Percentiles rank a stretch among this genome's conserved stretches.
phyloP scores from a whole-genome alignment of 2,888 invertebrate species.

The Dermolepida albohirtum region DNA sequence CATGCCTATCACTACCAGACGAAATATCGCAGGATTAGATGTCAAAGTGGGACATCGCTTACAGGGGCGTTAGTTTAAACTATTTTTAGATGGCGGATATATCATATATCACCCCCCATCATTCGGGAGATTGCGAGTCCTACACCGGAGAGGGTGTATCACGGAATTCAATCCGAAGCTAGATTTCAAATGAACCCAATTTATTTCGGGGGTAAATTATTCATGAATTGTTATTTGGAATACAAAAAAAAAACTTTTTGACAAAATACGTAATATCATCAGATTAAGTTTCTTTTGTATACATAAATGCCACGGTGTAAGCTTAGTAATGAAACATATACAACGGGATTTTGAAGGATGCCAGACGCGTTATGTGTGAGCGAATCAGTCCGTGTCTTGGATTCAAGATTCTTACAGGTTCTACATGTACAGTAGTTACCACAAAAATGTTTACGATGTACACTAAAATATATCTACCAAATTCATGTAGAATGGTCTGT shows the following conservation, averaged over 20 bases:
- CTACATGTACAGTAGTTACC: no score
- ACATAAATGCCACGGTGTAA: no score
- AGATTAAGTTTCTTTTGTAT: no score
- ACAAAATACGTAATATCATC: background rate
- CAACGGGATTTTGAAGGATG: no score
- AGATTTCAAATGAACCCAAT: slow-evolving; percentile 34
- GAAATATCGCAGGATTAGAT: slow-evolving; percentile 52
- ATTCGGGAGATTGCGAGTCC: slow-evolving; percentile 7
- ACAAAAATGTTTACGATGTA: no score
- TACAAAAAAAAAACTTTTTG: slow-evolving; percentile 8
- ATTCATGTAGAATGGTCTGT: no score
- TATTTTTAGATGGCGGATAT: slow-evolving; percentile 44
- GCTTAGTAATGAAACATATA: no score
- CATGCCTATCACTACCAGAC: slow-evolving; percentile 52
- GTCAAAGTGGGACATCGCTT: slow-evolving; percentile 47
- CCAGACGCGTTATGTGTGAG: no score
- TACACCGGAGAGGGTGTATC: slow-evolving; percentile 13
- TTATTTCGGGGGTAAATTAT: slow-evolving; percentile 34
- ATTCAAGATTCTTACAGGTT: no score
- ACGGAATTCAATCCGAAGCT: slow-evolving; percentile 32
- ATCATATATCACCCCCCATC: slow-evolving; percentile 37
- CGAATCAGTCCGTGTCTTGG: no score
- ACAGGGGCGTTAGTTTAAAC: slow-evolving; percentile 42
- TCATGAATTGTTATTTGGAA: slow-evolving; percentile 37
- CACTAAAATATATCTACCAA: no score